phyloP scores from a whole-genome alignment of 2,888 invertebrate species.

The Brassicogethes aeneus region DNA sequence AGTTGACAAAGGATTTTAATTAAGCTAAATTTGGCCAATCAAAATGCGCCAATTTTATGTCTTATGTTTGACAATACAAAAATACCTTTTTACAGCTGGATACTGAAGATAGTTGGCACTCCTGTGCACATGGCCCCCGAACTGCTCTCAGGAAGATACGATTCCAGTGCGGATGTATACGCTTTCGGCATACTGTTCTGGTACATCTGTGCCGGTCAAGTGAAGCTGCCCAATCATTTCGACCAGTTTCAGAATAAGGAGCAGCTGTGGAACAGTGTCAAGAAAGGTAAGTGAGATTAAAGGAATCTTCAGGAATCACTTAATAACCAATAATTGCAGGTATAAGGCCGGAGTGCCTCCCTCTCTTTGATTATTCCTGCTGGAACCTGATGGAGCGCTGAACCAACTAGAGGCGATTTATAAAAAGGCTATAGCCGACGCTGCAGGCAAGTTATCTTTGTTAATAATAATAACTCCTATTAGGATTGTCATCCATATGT shows the following conservation, averaged over 20 bases:
- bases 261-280: constrained; percentile 76
- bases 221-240: constrained; percentile 67
- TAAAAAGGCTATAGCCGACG: constrained; percentile 21
- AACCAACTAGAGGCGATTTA: constrained; percentile 53
- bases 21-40: too few relatives aligned
- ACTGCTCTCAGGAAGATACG: constrained; percentile 69
- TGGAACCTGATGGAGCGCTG: constrained; percentile 80
- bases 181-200: constrained; percentile 86
- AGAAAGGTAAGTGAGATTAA: constrained; percentile 54
- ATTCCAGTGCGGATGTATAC: constrained; percentile 78
- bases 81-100: too few relatives aligned
- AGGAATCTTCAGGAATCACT: background rate
- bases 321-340: constrained; percentile 45
- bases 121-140: constrained; percentile 92
- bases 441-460: constrained; percentile 26
- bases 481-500: background rate
- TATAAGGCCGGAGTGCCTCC: constrained; percentile 68
- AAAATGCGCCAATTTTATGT: too few relatives aligned
- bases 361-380: constrained; percentile 66
- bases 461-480: background rate
- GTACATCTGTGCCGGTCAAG: constrained; percentile 81
- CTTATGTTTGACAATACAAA: too few relatives aligned
- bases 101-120: constrained; percentile 80
- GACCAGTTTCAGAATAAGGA: constrained; percentile 80
- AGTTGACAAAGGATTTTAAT: too few relatives aligned